phyloP scores from a whole-genome alignment of 2,888 invertebrate species.

The Pocota personata region DNA sequence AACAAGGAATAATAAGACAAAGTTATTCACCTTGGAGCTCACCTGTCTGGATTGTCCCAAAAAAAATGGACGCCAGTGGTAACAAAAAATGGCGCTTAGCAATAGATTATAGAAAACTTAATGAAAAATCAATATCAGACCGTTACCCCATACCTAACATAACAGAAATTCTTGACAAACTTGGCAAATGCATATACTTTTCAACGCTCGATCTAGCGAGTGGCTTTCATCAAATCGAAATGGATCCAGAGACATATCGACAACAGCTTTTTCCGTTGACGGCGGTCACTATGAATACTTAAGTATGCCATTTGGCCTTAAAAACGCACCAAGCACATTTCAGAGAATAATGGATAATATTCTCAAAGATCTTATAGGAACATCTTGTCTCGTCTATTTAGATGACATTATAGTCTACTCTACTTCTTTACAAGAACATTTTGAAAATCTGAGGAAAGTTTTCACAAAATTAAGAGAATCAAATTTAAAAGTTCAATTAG shows the following conservation, averaged over 20 bases:
- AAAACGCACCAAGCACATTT: slow-evolving; percentile 62
- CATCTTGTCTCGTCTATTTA: background rate
- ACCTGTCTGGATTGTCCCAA: slow-evolving; percentile 11
- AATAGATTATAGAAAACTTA: background rate
- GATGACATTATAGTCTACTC: background rate
- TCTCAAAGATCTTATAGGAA: background rate
- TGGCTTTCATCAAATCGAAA: slow-evolving; percentile 78
- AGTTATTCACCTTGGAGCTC: slow-evolving; percentile 12
- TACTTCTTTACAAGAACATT: background rate
- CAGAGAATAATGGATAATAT: slow-evolving; percentile 49
- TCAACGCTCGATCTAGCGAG: slow-evolving; percentile 76
- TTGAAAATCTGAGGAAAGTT: background rate
- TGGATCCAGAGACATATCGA: slow-evolving; percentile 72
- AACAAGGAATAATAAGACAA: background rate
- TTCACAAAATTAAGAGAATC: background rate
- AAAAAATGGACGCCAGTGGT: background rate
- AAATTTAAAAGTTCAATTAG: background rate
- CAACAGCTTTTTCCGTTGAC: slow-evolving; percentile 72
- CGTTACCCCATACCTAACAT: background rate
- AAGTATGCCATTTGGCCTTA: slow-evolving; percentile 67
- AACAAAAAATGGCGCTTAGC: background rate
- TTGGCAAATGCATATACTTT: slow-evolving; percentile 78
- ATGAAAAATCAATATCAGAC: background rate
- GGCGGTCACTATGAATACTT: slow-evolving; percentile 71
- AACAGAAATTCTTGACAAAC: background rate